Percentiles rank a stretch among this genome's conserved stretches.
Evolutionary conservation across 2,113 vertebrate genomes (phyloP).

Genomic region (Pagrus major): DNA sequence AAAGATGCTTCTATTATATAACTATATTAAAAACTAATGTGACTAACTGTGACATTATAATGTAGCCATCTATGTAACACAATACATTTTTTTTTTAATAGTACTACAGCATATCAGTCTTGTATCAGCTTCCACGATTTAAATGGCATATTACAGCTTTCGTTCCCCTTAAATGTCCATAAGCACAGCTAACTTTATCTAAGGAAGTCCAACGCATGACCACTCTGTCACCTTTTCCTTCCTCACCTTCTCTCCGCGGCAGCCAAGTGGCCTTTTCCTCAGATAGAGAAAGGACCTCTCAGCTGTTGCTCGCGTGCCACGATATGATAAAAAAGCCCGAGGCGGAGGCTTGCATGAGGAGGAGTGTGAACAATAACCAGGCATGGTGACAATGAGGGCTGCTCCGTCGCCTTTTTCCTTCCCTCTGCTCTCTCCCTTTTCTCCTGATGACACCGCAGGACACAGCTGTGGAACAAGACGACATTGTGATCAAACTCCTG

Average conservation of each 20-base stretch:
- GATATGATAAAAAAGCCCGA: constrained; percentile 45
- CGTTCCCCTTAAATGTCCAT: constrained; percentile 5
- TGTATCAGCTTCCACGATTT: not conserved
- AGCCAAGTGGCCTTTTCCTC: constrained; percentile 52
- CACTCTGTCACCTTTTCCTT: constrained; percentile 59
- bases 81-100: not conserved
- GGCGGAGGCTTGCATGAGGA: constrained; percentile 27
- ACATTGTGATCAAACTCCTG: constrained; percentile 9
- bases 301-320: constrained; percentile 54
- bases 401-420: constrained; percentile 30
- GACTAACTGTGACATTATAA: not conserved
- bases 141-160: not conserved
- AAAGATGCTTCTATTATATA: too few relatives aligned
- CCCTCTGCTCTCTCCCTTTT: constrained; percentile 27
- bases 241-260: constrained; percentile 56
- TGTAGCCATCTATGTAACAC: not conserved
- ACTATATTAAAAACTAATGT: too few relatives aligned
- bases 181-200: constrained; percentile 20
- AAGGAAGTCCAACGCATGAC: constrained; percentile 60
- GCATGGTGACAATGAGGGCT: constrained; percentile 37
- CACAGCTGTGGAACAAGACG: constrained; percentile 43
- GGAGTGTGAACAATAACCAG: constrained; percentile 64
- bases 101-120: too few relatives aligned
- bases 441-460: constrained; percentile 28
- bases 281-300: constrained; percentile 45